Conservation (phyloP, 2,113 vertebrate genomes). For the Syrmaticus mikado region DNA sequence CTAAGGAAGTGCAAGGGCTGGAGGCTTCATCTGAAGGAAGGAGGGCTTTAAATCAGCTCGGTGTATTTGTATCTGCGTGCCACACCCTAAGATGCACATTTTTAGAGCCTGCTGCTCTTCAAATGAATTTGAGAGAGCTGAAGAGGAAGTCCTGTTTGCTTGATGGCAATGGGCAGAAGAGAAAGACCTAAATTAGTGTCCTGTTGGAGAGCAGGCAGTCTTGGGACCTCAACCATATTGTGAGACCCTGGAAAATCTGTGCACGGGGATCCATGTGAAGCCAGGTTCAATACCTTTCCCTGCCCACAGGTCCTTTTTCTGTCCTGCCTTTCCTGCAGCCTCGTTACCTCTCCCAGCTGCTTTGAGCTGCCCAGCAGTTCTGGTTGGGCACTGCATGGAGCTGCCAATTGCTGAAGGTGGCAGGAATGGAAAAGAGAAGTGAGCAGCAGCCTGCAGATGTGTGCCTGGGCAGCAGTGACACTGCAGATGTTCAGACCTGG, state of each 20-base stretch:
- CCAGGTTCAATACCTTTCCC: neutral
- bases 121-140: neutral
- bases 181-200: neutral
- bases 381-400: neutral
- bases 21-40: neutral
- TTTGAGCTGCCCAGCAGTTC: fast-evolving
- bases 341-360: neutral
- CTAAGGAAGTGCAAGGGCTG: neutral
- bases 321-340: neutral
- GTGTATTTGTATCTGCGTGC: neutral
- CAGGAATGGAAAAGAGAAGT: neutral
- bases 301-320: neutral
- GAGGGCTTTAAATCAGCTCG: neutral
- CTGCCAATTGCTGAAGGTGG: neutral
- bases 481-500: neutral
- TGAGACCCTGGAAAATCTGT: neutral
- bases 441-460: neutral
- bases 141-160: neutral
- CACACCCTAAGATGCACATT: fast-evolving
- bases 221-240: neutral
- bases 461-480: neutral
- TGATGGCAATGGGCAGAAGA: neutral
- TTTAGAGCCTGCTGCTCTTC: neutral
- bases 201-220: neutral
- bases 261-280: fast-evolving